Base-by-base conservation (phyloP, 2,888 invertebrate genomes). In the Rhamnusium bicolor region DNA sequence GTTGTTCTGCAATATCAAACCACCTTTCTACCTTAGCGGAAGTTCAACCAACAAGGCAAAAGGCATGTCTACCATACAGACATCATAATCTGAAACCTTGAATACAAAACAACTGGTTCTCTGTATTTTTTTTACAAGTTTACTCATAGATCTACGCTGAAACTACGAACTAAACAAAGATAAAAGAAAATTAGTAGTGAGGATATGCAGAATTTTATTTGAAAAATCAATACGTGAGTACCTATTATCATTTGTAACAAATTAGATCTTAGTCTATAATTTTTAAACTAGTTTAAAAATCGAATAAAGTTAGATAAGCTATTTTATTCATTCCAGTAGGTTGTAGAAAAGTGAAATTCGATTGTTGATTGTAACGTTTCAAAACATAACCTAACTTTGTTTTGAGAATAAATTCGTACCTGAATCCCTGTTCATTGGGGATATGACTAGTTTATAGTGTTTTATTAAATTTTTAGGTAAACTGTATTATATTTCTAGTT, bases 381-480 rank as follows among this genome's bases (percentile, higher is more conserved):
- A 72, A 63, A 69, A 69, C 63, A 68, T 72, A 72, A 72, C 72
- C 72, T 72, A 54, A 72, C 61, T 47, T 27, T 24, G 68, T 72
- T 68, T 49, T 47, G 6, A 65, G 49, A 63, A 24, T 12, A 32
- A 47, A 46, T 66, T 58, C 56, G 62, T 21, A 49, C 47, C 27
- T 63, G 49, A 49, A 14, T 24, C 27, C 10, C n/a, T n/a, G 32
- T 58, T 58, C 32, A 54, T 29, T 27, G 6, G 14, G 10, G 27
- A 32, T 24, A 32, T 56, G 29, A 29, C 21, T 62, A 62, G 27
- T 68, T 21, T 68, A 32, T 66, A 40, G 14, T 8, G 46, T 2
- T 6, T 7, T 32, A 0, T 10, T 5, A 12, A 16, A n/a, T 29
- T 67, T 53, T 21, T 16, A 21, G 58, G 32, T 29, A 3, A n/a